Conservation (phyloP, 2,888 invertebrate species). For the Conus canariensis region DNA sequence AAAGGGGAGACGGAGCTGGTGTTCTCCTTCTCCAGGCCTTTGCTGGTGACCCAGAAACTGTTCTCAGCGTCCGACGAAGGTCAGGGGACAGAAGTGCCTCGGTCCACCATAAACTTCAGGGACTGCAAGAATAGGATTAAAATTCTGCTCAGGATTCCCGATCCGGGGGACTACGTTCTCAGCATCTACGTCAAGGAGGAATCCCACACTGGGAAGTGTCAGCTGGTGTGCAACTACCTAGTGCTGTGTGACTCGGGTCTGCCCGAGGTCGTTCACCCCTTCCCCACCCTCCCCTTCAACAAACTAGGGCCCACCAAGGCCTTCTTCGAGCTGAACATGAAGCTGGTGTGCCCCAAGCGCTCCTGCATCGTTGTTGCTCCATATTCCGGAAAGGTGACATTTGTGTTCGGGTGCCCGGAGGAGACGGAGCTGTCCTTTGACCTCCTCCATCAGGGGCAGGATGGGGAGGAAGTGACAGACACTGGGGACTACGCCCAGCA, state of each 20-base stretch:
- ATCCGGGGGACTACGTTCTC: constrained; percentile 32
- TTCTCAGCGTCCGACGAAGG: not conserved
- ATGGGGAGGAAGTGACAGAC: constrained; percentile 5
- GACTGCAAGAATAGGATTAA: constrained; percentile 23
- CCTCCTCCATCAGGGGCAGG: constrained; percentile 5
- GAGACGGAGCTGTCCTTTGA: constrained; percentile 31
- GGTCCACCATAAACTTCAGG: constrained; percentile 31
- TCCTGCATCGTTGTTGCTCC: constrained; percentile 30
- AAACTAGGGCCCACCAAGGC: constrained; percentile 39
- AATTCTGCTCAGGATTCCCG: constrained; percentile 32
- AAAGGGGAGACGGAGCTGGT: constrained; percentile 69
- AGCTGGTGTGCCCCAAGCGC: constrained; percentile 26
- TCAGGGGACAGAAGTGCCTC: not conserved
- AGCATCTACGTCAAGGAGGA: constrained; percentile 36
- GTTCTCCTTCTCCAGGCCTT: constrained; percentile 49
- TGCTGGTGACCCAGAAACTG: constrained; percentile 37
- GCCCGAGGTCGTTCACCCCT: not conserved
- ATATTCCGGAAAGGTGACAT: constrained; percentile 34
- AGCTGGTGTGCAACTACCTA: constrained; percentile 40
- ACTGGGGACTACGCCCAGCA: constrained; percentile 34
- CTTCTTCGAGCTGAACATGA: constrained; percentile 30
- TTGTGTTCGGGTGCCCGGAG: constrained; percentile 27
- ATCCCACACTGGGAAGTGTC: constrained; percentile 5
- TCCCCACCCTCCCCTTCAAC: constrained; percentile 15
- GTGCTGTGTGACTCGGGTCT: constrained; percentile 31